These are phyloP conservation scores for Notodonta dromedarius DNA, from an alignment of 2,888 invertebrate genomes.

Conservation along the genomic window DNA sequence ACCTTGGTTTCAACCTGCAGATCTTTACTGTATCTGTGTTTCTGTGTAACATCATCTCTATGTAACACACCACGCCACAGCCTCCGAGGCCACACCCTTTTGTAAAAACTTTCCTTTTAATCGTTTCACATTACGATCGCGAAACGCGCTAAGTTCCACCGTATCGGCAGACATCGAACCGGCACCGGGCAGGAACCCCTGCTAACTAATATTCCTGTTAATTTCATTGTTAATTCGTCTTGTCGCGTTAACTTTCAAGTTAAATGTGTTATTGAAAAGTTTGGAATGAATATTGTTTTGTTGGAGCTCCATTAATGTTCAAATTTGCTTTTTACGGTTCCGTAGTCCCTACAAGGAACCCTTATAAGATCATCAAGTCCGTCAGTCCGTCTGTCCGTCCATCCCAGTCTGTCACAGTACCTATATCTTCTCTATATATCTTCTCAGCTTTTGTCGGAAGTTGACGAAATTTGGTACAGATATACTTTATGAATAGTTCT, in stretches of 20 bases:
- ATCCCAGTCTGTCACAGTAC: too few relatives aligned
- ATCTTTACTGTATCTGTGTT: too few relatives aligned
- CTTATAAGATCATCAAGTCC: too few relatives aligned
- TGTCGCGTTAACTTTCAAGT: conserved; percentile 6
- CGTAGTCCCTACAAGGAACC: too few relatives aligned
- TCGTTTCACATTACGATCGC: conserved; percentile 75
- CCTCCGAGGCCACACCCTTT: conserved; percentile 61
- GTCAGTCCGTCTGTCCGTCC: too few relatives aligned
- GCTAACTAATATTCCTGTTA: conserved; percentile 23
- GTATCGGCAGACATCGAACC: conserved; percentile 57
- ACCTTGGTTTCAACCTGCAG: too few relatives aligned
- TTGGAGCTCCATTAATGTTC: background rate
- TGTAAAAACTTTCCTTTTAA: conserved; percentile 78
- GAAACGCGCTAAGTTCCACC: conserved; percentile 70
- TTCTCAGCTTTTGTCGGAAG: too few relatives aligned
- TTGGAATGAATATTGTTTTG: conserved; percentile 11
- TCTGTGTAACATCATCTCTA: too few relatives aligned
- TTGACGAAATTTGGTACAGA: too few relatives aligned
- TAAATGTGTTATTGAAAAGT: conserved; percentile 25
- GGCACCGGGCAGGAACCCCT: conserved; percentile 40
- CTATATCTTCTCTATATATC: too few relatives aligned
- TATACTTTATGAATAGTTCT: too few relatives aligned
- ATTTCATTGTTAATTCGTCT: conserved; percentile 19
- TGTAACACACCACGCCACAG: conserved; percentile 32
- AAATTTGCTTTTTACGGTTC: too few relatives aligned